Evolutionary conservation across 2,888 invertebrate species (phyloP).

Genomic region (Oscheius onirici): DNA sequence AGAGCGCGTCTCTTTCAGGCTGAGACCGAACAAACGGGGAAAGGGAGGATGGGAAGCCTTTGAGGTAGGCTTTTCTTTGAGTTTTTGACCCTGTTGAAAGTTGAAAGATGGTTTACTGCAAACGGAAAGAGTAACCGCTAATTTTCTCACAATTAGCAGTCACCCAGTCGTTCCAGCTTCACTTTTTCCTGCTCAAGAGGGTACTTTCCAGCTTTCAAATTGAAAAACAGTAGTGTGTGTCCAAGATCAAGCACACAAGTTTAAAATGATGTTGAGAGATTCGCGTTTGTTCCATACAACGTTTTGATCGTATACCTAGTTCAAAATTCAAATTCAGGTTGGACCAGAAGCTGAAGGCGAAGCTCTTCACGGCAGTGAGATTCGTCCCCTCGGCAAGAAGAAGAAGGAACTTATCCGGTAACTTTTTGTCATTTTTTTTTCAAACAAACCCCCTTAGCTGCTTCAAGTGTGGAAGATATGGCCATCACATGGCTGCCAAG

Average conservation of each 20-base stretch:
- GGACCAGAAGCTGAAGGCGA: conserved; percentile 24
- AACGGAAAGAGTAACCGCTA: too few relatives aligned
- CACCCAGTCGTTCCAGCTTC: too few relatives aligned
- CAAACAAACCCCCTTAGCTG: conserved; percentile 34
- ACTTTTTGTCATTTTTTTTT: background rate
- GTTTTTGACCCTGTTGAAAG: too few relatives aligned
- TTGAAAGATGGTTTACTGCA: too few relatives aligned
- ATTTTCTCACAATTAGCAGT: too few relatives aligned
- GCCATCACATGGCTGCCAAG: conserved; percentile 45
- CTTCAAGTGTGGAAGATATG: conserved; percentile 49
- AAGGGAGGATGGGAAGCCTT: conserved; percentile 49
- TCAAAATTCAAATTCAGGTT: conserved; percentile 12
- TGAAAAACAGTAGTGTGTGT: too few relatives aligned
- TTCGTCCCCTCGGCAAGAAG: conserved; percentile 33
- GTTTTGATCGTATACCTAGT: too few relatives aligned
- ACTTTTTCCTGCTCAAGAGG: too few relatives aligned
- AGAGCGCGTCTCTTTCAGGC: conserved; percentile 51
- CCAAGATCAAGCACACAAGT: too few relatives aligned
- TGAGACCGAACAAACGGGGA: conserved; percentile 40
- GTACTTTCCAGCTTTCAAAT: too few relatives aligned
- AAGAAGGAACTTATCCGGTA: conserved; percentile 37
- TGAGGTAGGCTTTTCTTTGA: conserved; percentile 40
- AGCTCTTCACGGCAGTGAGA: conserved; percentile 27
- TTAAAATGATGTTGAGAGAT: background rate
- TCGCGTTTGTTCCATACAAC: too few relatives aligned